Conservation (phyloP, 1,140 invertebrate species). For the Aphis gossypii region DNA sequence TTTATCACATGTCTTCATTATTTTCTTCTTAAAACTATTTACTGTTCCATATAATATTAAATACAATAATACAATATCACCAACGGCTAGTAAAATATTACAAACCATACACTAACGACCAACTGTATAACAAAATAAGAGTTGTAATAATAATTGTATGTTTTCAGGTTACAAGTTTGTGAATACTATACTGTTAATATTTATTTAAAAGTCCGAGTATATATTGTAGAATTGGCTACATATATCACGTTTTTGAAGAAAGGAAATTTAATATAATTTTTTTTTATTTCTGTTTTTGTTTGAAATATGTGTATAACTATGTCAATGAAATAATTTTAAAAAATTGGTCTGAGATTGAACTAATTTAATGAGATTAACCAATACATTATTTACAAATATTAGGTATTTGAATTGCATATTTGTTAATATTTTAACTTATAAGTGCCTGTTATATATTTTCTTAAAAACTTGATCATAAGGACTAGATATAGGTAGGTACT, state of each 20-base stretch:
- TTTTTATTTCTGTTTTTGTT: not conserved
- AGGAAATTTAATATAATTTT: not conserved
- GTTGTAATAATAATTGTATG: not conserved
- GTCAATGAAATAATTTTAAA: not conserved
- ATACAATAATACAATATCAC: not conserved
- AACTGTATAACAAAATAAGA: not conserved
- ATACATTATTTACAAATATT: not conserved
- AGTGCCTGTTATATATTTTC: not conserved
- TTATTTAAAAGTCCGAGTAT: no score
- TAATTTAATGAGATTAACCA: no score
- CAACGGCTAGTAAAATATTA: not conserved
- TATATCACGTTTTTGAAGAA: not conserved
- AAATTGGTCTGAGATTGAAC: no score
- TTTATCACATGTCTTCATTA: not conserved
- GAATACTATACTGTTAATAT: no score
- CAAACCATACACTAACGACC: not conserved
- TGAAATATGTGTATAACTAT: not conserved
- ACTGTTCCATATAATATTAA: not conserved
- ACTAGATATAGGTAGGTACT: not conserved
- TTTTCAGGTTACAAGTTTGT: not conserved
- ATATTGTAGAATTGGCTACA: no score
- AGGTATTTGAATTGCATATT: not conserved
- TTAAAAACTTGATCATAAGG: no score
- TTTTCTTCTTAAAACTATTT: not conserved
- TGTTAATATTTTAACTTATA: not conserved